Conservation (phyloP, 2,797 vertebrate genomes). For the Danio tinwini region DNA sequence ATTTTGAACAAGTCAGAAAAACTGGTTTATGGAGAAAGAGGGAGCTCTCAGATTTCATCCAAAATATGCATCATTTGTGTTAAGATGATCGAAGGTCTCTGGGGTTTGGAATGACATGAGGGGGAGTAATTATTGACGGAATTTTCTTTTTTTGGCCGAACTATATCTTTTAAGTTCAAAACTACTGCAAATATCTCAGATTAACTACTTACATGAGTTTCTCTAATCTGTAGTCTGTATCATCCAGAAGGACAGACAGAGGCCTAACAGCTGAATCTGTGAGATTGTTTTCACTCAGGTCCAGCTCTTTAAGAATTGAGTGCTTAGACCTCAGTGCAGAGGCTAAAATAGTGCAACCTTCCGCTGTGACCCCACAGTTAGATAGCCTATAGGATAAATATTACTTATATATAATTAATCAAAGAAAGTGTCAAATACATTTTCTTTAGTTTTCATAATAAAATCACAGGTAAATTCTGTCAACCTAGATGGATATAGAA, state of each 20-base stretch:
- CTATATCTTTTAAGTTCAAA: not conserved
- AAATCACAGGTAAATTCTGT: not conserved
- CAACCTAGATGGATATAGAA: not conserved
- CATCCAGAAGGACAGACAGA: constrained; percentile 40
- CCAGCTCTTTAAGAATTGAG: constrained; percentile 43
- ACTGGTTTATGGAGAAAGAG: too few relatives aligned
- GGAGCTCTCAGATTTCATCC: too few relatives aligned
- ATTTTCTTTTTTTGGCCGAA: too few relatives aligned
- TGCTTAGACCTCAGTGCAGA: constrained; percentile 35
- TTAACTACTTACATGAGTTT: constrained; percentile 44
- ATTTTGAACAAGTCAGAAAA: too few relatives aligned
- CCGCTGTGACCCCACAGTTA: constrained; percentile 45
- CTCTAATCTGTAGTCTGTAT: constrained; percentile 37
- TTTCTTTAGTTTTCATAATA: not conserved
- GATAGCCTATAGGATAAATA: constrained; percentile 31
- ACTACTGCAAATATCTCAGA: not conserved
- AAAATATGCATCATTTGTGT: too few relatives aligned
- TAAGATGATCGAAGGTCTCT: too few relatives aligned
- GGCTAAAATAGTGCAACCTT: constrained; percentile 43
- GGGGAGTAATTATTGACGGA: too few relatives aligned
- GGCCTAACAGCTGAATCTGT: constrained; percentile 48
- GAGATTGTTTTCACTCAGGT: constrained; percentile 53
- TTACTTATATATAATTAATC: not conserved
- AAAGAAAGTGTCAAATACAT: not conserved
- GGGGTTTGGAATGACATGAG: too few relatives aligned